These are phyloP conservation scores for Dendrocincla fuliginosa DNA, from an alignment of 2,797 vertebrate species.

Conservation along the genomic window DNA sequence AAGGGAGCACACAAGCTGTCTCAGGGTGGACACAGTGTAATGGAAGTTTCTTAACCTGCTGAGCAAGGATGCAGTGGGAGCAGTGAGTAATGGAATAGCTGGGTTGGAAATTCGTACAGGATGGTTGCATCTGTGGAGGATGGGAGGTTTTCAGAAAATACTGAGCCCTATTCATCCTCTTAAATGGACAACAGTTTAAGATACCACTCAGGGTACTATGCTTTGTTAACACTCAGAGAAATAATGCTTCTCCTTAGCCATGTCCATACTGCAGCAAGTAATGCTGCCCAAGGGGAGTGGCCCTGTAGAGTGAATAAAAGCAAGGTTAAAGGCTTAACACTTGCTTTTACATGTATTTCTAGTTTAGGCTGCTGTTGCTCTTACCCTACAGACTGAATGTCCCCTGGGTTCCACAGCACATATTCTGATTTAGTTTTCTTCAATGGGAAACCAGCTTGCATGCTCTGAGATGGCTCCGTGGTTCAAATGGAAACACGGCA, in stretches of 20 bases:
- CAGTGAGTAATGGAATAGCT: not conserved
- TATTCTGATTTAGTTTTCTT: not conserved
- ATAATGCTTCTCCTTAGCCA: not conserved
- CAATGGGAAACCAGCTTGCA: not conserved
- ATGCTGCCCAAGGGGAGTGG: not conserved
- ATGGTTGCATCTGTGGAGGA: not conserved
- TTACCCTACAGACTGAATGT: fast-evolving
- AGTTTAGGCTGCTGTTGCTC: not conserved
- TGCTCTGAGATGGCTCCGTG: not conserved
- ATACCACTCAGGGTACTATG: not conserved
- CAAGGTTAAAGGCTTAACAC: not conserved
- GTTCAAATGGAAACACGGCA: fast-evolving
- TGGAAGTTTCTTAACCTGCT: not conserved
- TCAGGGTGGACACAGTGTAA: fast-evolving
- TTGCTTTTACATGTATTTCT: not conserved
- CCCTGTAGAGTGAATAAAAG: not conserved
- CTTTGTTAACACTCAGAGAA: not conserved
- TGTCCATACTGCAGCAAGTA: not conserved
- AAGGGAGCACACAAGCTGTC: not conserved
- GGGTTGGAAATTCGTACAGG: not conserved
- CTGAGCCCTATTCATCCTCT: not conserved
- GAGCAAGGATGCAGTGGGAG: not conserved
- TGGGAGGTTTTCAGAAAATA: not conserved
- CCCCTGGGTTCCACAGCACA: not conserved
- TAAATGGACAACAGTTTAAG: not conserved